Evolutionary conservation across 2,113 vertebrate genomes (phyloP).

Genomic region (Brevimyrus niger): DNA sequence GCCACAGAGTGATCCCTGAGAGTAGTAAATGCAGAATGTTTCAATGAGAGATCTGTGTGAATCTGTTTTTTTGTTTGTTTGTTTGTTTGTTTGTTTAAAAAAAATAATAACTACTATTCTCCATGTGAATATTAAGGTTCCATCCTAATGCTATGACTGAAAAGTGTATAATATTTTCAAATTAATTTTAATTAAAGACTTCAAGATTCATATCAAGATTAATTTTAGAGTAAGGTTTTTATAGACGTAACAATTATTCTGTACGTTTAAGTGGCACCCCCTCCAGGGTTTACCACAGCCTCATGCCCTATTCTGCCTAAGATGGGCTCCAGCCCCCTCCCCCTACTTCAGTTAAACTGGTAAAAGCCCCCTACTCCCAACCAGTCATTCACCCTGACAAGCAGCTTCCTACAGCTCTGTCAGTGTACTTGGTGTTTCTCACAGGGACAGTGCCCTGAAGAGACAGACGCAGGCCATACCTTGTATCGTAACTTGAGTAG

Average conservation of each 20-base stretch:
- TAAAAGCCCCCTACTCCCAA: not conserved
- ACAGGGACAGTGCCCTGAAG: not conserved
- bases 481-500: constrained; percentile 58
- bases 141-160: not conserved
- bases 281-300: not conserved
- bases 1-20: not conserved
- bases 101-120: not conserved
- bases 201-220: not conserved
- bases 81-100: not conserved
- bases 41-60: not conserved
- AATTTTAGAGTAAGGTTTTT: not conserved
- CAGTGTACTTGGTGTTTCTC: not conserved
- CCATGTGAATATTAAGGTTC: not conserved
- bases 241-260: not conserved
- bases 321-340: not conserved
- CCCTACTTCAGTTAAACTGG: not conserved
- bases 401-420: not conserved
- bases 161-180: not conserved
- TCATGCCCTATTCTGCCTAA: not conserved
- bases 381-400: not conserved
- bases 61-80: not conserved
- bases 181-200: not conserved
- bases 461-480: constrained; percentile 40
- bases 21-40: not conserved
- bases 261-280: not conserved